Conservation (phyloP, 2,797 vertebrate genomes). For the Eptatretus atami region DNA sequence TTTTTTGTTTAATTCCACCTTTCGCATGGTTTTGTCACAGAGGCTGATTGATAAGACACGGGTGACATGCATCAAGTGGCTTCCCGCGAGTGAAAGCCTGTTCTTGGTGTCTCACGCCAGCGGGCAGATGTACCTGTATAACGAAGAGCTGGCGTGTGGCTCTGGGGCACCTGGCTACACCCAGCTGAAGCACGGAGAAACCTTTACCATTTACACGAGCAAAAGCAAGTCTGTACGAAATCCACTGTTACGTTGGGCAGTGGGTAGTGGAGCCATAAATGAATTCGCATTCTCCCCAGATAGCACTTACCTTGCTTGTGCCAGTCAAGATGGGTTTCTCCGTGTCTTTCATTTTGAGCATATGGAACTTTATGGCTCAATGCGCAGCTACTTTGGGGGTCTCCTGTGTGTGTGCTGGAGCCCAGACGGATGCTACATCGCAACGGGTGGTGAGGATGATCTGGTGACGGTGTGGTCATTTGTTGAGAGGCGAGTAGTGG, state of each 20-base stretch:
- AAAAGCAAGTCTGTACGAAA: constrained; percentile 49
- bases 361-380: constrained; percentile 53
- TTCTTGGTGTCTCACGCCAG: constrained; percentile 58
- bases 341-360: constrained; percentile 60
- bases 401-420: constrained; percentile 67
- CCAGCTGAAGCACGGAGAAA: constrained; percentile 40
- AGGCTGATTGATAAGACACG: constrained; percentile 61
- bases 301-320: constrained; percentile 43
- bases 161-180: constrained; percentile 32
- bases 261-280: constrained; percentile 47
- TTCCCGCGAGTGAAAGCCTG: constrained; percentile 42
- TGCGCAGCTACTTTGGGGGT: constrained; percentile 71
- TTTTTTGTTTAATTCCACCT: no score
- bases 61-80: constrained; percentile 53
- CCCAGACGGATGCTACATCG: constrained; percentile 49
- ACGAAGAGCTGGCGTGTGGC: constrained; percentile 36
- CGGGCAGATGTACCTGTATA: constrained; percentile 63
- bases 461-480: constrained; percentile 71
- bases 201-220: constrained; percentile 46
- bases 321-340: constrained; percentile 51
- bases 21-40: constrained; percentile 14
- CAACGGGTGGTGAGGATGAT: constrained; percentile 51
- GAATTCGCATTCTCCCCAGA: constrained; percentile 62
- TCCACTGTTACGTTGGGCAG: constrained; percentile 48
- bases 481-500: constrained; percentile 39